phyloP scores from a whole-genome alignment of 2,888 invertebrate genomes.

The Eupithecia dodoneata region DNA sequence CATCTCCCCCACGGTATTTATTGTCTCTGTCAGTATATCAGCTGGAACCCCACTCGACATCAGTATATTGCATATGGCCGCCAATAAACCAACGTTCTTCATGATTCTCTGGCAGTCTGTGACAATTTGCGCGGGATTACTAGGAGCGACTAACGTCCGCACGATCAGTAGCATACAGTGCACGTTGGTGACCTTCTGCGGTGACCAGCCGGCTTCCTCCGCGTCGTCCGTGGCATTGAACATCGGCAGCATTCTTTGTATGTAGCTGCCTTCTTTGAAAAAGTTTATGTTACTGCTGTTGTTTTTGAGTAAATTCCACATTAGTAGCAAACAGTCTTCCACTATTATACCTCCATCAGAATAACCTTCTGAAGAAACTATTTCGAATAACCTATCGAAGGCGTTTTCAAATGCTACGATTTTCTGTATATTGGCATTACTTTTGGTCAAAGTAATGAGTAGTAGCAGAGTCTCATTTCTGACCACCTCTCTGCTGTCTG shows the following conservation, averaged over 20 bases:
- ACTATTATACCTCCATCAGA: constrained; percentile 99
- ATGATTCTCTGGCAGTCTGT: constrained; percentile 94
- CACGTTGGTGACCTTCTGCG: constrained; percentile 97
- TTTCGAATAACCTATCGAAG: constrained; percentile 97
- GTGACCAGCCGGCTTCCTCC: constrained; percentile 93
- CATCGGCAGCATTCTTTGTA: constrained; percentile 95
- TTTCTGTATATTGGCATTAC: constrained; percentile 98
- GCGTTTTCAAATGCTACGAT: constrained; percentile 99
- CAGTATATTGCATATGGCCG: constrained; percentile 91
- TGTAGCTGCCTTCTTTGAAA: constrained; percentile 98
- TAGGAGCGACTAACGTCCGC: constrained; percentile 96
- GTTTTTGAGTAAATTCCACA: constrained; percentile 96
- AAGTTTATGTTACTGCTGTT: constrained; percentile 99
- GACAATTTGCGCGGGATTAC: constrained; percentile 93
- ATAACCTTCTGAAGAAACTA: constrained; percentile 95
- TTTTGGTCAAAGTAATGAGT: constrained; percentile 94
- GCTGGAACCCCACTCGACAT: constrained; percentile 99
- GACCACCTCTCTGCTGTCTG: constrained; percentile 97
- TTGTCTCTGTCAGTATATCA: constrained; percentile 97
- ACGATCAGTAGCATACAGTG: constrained; percentile 96
- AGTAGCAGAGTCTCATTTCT: constrained; percentile 96
- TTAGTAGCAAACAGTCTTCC: constrained; percentile 97
- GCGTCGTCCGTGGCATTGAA: constrained; percentile 89
- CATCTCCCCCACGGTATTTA: constrained; percentile 97
- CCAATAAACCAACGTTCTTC: constrained; percentile 88